Evolutionary conservation across 2,888 invertebrate genomes (phyloP), one percentile per base, ranked within the genome.

Genomic region (Tuberolachnus salignus): DNA sequence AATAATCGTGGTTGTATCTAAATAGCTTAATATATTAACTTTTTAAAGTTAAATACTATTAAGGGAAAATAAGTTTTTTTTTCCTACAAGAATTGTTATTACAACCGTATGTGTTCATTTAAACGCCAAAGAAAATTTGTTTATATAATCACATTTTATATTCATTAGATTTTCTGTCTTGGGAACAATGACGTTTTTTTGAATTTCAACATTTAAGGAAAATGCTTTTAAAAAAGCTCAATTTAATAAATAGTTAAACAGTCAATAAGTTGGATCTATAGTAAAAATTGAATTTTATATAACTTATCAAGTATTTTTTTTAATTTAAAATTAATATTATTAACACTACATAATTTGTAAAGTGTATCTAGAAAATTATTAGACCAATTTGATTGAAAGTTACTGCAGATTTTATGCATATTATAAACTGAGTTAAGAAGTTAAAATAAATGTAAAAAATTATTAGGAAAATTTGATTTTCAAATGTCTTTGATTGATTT

Each of bases 101-200:
- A 49, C 13, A 34, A 49, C 59, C n/a, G 14, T 34, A 59, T 71
- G 71, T 72, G 71, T 72, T 72, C 71, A 72, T 23, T 72, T 23
- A 23, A 59, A 57, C 13, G n/a, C 21, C 34, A 70, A 61, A 59
- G 19, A n/a, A 23, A 59, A 59, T n/a, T 59, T 59, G 26, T 59
- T 46, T 57, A 11, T 59, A 14, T 49, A 55, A 42, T 55, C 13
- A n/a, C 21, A 10, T 44, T 70, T 21, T 21, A 10, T 44, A 44
- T 21, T 21, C 16, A 21, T 16, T 21, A 3, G 42, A 21, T 44
- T 70, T 70, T 55, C n/a, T 57, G 21, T 11, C 8, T 34, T 34
- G 3, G 6, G 34, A 34, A 34, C 9, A 21, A 46, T 64, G 21
- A 64, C 46, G 8, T 21, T 14, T 46, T 64, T 64, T 64, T 44